Evolutionary conservation across 1,140 invertebrate genomes (phyloP).

Genomic region (Musca domestica): DNA sequence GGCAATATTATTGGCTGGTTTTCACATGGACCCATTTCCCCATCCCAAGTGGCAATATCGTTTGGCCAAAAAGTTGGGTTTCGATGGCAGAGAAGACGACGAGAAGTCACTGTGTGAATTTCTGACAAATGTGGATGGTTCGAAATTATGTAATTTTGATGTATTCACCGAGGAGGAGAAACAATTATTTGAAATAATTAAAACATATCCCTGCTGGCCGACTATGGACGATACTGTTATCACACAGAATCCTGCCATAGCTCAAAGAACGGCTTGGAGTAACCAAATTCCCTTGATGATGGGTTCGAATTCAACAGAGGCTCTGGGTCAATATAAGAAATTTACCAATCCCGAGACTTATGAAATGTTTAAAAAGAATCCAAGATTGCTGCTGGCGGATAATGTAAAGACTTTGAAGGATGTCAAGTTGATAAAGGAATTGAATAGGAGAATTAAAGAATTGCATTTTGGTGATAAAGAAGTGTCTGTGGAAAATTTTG

Average conservation of each 20-base stretch:
- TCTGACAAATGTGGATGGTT: slow-evolving; percentile 28
- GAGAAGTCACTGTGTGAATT: slow-evolving; percentile 28
- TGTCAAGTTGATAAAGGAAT: slow-evolving; percentile 22
- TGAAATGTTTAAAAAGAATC: slow-evolving; percentile 14
- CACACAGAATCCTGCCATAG: slow-evolving; percentile 27
- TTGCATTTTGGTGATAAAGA: slow-evolving; percentile 25
- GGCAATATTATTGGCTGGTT: slow-evolving; percentile 60
- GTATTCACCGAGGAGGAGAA: slow-evolving; percentile 29
- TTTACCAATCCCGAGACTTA: neutral
- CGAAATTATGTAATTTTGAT: slow-evolving; percentile 25
- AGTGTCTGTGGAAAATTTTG: neutral
- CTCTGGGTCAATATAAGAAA: slow-evolving; percentile 5
- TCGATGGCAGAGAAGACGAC: slow-evolving; percentile 36
- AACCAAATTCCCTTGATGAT: slow-evolving; percentile 40
- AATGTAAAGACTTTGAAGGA: slow-evolving; percentile 25
- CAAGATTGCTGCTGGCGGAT: slow-evolving; percentile 27
- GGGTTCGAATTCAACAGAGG: slow-evolving; percentile 27
- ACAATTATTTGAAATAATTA: neutral
- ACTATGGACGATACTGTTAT: slow-evolving; percentile 35
- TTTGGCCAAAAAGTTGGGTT: slow-evolving; percentile 41
- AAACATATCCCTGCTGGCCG: slow-evolving; percentile 25
- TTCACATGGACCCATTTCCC: slow-evolving; percentile 35
- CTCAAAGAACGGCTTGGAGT: slow-evolving; percentile 37
- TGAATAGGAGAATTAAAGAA: slow-evolving; percentile 31
- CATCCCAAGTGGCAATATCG: slow-evolving; percentile 35